These are phyloP conservation scores for Carassius gibelio DNA, from an alignment of 2,113 vertebrate genomes.

Conservation along the genomic window DNA sequence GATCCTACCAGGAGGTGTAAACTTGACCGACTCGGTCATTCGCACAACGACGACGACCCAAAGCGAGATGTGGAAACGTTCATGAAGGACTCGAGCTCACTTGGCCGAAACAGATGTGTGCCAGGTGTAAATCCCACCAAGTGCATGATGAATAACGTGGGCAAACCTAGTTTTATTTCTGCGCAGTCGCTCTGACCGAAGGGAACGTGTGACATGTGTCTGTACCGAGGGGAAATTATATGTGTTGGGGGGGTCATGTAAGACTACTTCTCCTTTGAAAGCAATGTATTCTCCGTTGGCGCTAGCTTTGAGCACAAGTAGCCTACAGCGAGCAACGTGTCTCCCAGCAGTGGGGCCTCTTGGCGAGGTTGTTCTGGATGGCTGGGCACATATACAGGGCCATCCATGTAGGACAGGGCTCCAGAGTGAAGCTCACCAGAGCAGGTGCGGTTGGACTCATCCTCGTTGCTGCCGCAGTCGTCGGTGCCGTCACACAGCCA, in stretches of 20 bases:
- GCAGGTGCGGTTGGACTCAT: conserved; percentile 86
- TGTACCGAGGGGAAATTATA: conserved; percentile 51
- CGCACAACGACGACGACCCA: background rate
- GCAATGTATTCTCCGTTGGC: conserved; percentile 33
- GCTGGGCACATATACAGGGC: background rate
- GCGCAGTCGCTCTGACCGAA: conserved; percentile 12
- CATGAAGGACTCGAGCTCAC: conserved; percentile 20
- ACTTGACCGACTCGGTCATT: background rate
- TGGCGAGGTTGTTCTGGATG: conserved; percentile 12
- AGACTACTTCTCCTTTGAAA: conserved; percentile 31
- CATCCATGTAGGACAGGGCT: conserved; percentile 46
- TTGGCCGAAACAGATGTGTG: conserved; percentile 44
- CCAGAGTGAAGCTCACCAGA: conserved; percentile 58
- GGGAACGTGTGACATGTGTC: conserved; percentile 33
- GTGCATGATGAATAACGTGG: conserved; percentile 52
- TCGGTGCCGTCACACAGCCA: conserved; percentile 90
- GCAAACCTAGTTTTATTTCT: conserved; percentile 32
- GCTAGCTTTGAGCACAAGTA: conserved; percentile 5
- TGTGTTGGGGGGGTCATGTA: conserved; percentile 18
- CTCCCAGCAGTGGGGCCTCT: background rate
- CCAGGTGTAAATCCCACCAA: conserved; percentile 34
- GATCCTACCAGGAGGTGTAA: background rate
- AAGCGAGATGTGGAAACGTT: background rate
- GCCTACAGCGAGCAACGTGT: conserved; percentile 34
- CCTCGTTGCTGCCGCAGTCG: conserved; percentile 85